phyloP scores from a whole-genome alignment of 92 coral and sea anemone species.

The Bergia puertoricense region DNA sequence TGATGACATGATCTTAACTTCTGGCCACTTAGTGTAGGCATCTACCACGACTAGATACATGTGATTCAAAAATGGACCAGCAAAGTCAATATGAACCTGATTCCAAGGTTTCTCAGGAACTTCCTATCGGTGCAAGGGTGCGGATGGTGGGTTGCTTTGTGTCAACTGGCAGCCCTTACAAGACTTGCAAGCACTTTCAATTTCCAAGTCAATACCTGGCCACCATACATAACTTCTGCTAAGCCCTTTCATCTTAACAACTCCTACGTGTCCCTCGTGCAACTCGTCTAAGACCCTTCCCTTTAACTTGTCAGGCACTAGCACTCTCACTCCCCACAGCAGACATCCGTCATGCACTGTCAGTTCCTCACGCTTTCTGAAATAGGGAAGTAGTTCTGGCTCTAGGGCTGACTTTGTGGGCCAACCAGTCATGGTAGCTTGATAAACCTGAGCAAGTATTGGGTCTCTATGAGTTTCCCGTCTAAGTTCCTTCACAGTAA shows the following conservation, averaged over 20 bases:
- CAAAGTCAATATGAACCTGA: neutral
- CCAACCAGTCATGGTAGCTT: neutral
- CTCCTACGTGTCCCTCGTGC: no score
- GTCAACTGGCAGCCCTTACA: constrained; percentile 32
- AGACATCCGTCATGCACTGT: constrained; percentile 29
- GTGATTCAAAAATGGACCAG: constrained; percentile 43
- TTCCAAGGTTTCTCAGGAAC: no score
- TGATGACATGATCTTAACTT: constrained; percentile 37
- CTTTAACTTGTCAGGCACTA: no score
- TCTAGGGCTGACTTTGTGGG: neutral
- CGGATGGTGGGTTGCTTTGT: constrained; percentile 44
- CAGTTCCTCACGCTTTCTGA: no score
- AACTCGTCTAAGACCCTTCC: no score
- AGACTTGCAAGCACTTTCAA: constrained; percentile 30
- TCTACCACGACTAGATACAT: constrained; percentile 45
- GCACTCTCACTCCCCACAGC: constrained; percentile 38
- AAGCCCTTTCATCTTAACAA: constrained; percentile 22
- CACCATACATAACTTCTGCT: constrained; percentile 16
- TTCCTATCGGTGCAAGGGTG: constrained; percentile 52
- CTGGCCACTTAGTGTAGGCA: constrained; percentile 48
- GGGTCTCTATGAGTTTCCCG: constrained; percentile 39
- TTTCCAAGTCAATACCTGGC: neutral
- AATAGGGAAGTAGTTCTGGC: neutral
- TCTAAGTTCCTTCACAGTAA: constrained; percentile 28
- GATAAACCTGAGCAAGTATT: constrained; percentile 29